Base-by-base conservation (phyloP, 2,113 vertebrate species). In the Clarias macrocephalus region DNA sequence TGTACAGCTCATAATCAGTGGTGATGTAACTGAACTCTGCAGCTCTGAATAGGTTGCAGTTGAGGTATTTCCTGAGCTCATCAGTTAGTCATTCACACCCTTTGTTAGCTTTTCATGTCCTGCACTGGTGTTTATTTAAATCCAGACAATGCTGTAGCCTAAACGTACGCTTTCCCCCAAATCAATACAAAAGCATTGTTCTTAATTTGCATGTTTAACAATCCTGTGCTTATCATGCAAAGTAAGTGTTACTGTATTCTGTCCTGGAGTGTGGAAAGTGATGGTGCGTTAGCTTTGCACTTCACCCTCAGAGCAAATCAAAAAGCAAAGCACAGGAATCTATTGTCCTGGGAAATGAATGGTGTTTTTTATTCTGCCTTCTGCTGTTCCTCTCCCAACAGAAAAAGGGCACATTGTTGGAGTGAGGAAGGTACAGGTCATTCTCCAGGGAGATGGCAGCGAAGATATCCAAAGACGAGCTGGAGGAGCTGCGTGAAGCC, bases 381-480 rank as follows among this genome's bases (percentile, higher is more conserved):
- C 52, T 52, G 54, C 80, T 70, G 18, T 66, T 19, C 10, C 37
- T 87, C 15, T 75, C 12, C 37, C 83, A 37, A 18, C 63, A 86
- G 75, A 87, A 60, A 72, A 80, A 84, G 86, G 73, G 73, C 54
- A 60, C 57, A 84, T 83, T 79, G 48, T 89, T 86, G 25, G 70
- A 86, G 82, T 86, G 76, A 88, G 59, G 60, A 87, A 82, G 81
- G 75, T 86, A 84, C 86, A 86, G 87, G 86, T 88, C 42, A 60
- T 84, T 86, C 62, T 84, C 70, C 91, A 89, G 90, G 91, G 93
- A 96, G 90, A 99, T 99, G 98, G 95, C 97, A 81, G 94, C 88
- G 92, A 98, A 98, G 54, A 97, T 99, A 91, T 96, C 97, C 91
- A 97, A 97, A 93, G 98, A 99, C 52, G 98, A 99, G 82, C 91